Evolutionary conservation across 2,888 invertebrate species (phyloP).

Genomic region (Andrena marginata): DNA sequence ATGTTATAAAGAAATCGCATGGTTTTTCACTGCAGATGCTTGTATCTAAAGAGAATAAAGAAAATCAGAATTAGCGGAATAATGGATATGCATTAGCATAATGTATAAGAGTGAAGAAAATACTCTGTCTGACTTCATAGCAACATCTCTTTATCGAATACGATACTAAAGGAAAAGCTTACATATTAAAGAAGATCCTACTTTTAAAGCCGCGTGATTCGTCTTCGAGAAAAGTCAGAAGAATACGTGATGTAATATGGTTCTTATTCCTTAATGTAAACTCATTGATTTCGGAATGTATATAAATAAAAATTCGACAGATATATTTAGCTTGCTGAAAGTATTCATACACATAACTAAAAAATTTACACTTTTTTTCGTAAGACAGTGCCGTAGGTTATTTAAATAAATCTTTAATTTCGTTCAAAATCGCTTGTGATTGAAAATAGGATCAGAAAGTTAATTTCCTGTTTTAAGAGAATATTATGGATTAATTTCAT

Average conservation of each 20-base stretch:
- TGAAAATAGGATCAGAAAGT: too few species aligned
- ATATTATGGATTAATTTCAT: too few species aligned
- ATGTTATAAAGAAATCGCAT: not conserved
- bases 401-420: too few species aligned
- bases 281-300: not conserved
- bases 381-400: too few species aligned
- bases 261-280: conserved; percentile 30
- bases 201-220: conserved; percentile 43
- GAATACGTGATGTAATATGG: conserved; percentile 42
- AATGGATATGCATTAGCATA: conserved; percentile 42
- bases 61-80: conserved; percentile 42
- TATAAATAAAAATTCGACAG: conserved; percentile 22
- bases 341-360: not conserved
- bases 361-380: too few species aligned
- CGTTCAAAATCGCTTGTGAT: too few species aligned
- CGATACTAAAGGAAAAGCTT: conserved; percentile 35
- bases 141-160: conserved; percentile 57
- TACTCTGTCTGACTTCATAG: conserved; percentile 41
- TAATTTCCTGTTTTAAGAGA: too few species aligned
- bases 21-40: not conserved
- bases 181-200: conserved; percentile 52
- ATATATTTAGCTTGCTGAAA: not conserved
- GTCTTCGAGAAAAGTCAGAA: conserved; percentile 41
- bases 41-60: conserved; percentile 44
- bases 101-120: conserved; percentile 46